Base-by-base conservation (phyloP, 30 jellyfish, hydroid and myxozoan species). In the Cassiopea andromeda region DNA sequence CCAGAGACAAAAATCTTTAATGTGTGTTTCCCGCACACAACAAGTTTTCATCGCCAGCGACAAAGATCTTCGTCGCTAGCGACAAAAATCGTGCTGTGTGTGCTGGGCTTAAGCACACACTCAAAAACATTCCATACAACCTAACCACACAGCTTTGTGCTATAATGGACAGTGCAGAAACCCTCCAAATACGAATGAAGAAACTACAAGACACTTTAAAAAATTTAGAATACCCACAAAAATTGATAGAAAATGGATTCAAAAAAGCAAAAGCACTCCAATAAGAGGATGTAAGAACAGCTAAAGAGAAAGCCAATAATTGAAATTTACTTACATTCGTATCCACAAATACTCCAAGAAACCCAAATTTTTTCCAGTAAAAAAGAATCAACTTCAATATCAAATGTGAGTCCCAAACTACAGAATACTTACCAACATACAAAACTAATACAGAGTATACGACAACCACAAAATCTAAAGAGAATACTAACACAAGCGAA, bases 341-440 rank as follows among this genome's bases (percentile, higher is more conserved):
- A 54, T 81, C 58, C 45, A 60, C 89, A 61, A 59, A 44, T 54
- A 81, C 17, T 46, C 89, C 89, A 19, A 81, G 61, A 17, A 48
- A 16, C 81, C 64, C 64, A 54, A 10, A 54, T 3, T 54, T 54
- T 81, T 1, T 61, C 89, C 80, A 19, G 61, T 81, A 13, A 81
- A 2, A 81, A n/a, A 81, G 80, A 64, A 81, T 81, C 89, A 14
- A 81, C 61, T 46, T 81, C 89, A 81, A 81, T 81, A 2, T 66
- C 27, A 64, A 81, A 64, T 81, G 89, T 80, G 16, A 64, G 89
- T 60, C 69, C 80, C 0, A 64, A 81, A 81, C 0, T 81, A 43
- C 60, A 58, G 45, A 4, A 46, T 60, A 46, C 43, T 2, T 1
- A 59, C 2, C 38, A 81, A 46, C 60, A 61, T 4, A 81, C 89